phyloP scores from a whole-genome alignment of 1,140 invertebrate species.

The Trypoxylus dichotomus region DNA sequence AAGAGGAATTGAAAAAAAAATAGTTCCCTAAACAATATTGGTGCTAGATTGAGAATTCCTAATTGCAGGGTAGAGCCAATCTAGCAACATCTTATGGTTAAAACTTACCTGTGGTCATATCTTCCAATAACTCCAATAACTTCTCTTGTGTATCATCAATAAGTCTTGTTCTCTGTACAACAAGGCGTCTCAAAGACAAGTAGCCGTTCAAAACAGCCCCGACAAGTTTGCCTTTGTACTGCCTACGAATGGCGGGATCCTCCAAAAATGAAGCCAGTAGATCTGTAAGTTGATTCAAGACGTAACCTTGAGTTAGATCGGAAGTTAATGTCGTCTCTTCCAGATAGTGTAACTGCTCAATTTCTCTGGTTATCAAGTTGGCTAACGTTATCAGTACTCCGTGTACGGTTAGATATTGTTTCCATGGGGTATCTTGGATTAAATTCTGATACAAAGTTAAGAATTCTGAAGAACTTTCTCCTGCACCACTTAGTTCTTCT shows the following conservation, averaged over 20 bases:
- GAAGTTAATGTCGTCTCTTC: slow-evolving; percentile 92
- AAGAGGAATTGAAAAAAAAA: slow-evolving; percentile 46
- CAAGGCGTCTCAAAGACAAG: slow-evolving; percentile 83
- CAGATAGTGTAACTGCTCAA: slow-evolving; percentile 79
- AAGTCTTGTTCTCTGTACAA: slow-evolving; percentile 91
- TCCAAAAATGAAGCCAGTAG: slow-evolving; percentile 83
- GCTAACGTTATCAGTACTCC: slow-evolving; percentile 85
- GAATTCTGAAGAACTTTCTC: slow-evolving; percentile 92
- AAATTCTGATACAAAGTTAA: slow-evolving; percentile 82
- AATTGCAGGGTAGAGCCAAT: too few species aligned
- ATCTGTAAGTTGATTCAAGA: slow-evolving; percentile 84
- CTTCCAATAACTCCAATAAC: slow-evolving; percentile 89
- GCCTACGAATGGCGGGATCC: slow-evolving; percentile 78
- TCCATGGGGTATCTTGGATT: slow-evolving; percentile 84
- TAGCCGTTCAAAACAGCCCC: slow-evolving; percentile 92
- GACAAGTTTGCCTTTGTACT: slow-evolving; percentile 88
- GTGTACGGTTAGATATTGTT: slow-evolving; percentile 86
- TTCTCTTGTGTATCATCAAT: slow-evolving; percentile 98
- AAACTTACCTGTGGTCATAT: slow-evolving; percentile 82
- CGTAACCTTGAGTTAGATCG: slow-evolving; percentile 90
- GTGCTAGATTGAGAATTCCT: background rate
- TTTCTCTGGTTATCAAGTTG: slow-evolving; percentile 83
- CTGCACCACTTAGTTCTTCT: slow-evolving; percentile 78
- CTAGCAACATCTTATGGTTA: too few species aligned
- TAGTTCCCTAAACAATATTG: slow-evolving; percentile 33